These are phyloP conservation scores for Dryobotodes eremita DNA, from an alignment of 2,888 invertebrate species.

Conservation along the genomic window DNA sequence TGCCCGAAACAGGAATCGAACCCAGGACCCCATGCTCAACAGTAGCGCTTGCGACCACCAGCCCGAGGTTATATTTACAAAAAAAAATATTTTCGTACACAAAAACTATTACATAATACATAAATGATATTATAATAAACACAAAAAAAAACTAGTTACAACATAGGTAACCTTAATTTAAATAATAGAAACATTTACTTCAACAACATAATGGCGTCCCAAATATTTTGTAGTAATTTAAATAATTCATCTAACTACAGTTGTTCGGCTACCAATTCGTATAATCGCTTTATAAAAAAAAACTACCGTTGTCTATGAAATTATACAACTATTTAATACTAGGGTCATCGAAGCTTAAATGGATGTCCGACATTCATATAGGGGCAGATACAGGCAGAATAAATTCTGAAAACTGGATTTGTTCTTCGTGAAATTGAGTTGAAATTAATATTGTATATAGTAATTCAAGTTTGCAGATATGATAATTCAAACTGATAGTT, in stretches of 20 bases:
- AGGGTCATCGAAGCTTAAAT: constrained; percentile 38
- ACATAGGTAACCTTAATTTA: constrained; percentile 59
- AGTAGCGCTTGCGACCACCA: too few species aligned
- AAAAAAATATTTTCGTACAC: neutral
- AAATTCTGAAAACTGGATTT: too few species aligned
- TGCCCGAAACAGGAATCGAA: too few species aligned
- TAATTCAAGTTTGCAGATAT: too few species aligned
- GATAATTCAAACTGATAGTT: too few species aligned
- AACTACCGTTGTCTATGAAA: constrained; percentile 71
- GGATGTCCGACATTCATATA: too few species aligned
- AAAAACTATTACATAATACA: neutral
- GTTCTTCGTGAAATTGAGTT: too few species aligned
- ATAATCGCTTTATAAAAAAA: constrained; percentile 78
- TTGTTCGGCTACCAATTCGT: constrained; percentile 64
- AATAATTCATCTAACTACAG: constrained; percentile 72
- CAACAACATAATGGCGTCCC: constrained; percentile 55
- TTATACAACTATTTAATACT: constrained; percentile 42
- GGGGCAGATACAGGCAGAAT: too few species aligned
- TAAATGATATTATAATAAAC: constrained; percentile 1
- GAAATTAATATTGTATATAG: too few species aligned
- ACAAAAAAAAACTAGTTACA: constrained; percentile 24
- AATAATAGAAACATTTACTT: constrained; percentile 71
- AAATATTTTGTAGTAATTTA: constrained; percentile 70
- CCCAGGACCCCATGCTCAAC: too few species aligned
- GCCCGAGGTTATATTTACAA: too few species aligned